Evolutionary conservation across 37 sponge, comb jelly and placozoan species (phyloP), one percentile per base, ranked within the genome.

Genomic region (Cliona cf. orientalis): DNA sequence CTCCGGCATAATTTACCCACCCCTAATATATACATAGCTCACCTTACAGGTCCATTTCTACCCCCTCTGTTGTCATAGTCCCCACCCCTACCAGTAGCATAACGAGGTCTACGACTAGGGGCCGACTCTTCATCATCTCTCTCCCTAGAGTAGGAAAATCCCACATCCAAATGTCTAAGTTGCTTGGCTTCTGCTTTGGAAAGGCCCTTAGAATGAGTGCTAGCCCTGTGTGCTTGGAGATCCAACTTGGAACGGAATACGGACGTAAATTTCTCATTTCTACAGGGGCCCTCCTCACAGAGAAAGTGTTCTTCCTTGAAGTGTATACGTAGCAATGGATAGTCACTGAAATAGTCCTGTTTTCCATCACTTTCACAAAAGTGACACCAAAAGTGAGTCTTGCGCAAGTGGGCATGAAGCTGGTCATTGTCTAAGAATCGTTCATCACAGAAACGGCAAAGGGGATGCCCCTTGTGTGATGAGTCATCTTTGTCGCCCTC

Each of bases 341-440:
- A 89, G 58, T 76, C 66, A 0, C 29, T 26, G 44, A 87, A 97
- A 81, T 89, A 97, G 57, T 92, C 89, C 31, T 93, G 84, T 37
- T 74, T 89, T 11, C 91, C 92, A 43, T 92, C 85, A 34, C 69
- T 72, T 70, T 94, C 95, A 69, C 98, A 97, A 31, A 97, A 74
- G 60, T 95, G 93, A 39, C 98, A 97, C 90, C 94, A 95, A 45
- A 95, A 95, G 72, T 97, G 98, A 46, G 74, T 72, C 44, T 83
- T 85, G 38, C 86, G 86, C 69, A 97, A 66, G 70, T 97, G 98
- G 21, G 46, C 34, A 69, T 85, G 87, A 28, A 97, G 89, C 0
- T 53, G 67, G 42, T 95, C 96, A 17, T 89, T 84, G 91, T 97
- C 98, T 2, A 97, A 70, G 69, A 74, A 95, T 33, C 95, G 82